Evolutionary conservation across 2,113 vertebrate genomes (phyloP), one percentile per base, ranked within the genome.

Genomic region (Neogobius melanostomus): DNA sequence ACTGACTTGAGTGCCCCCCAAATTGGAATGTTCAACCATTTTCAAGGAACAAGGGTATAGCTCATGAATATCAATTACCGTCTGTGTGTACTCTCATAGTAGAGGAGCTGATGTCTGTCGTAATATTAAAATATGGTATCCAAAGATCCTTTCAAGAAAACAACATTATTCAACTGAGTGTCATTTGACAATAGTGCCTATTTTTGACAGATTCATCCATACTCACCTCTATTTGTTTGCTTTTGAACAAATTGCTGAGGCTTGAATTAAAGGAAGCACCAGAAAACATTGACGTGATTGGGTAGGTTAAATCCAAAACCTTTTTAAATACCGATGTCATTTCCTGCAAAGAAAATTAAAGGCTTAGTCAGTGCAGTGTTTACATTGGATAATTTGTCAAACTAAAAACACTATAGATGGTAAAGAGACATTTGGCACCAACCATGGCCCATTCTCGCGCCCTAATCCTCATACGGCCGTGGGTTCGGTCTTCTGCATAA

Each of bases 401-500:
- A 9, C 5, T 28, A 28, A 21, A 21, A 11, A 10, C 9, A 21
- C 17, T 10, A 10, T 56, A 11, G 17, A 9, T 56, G 12, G 15
- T 5, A 7, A 64, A 64, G 10, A 64, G 16, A 64, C 9, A 21
- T 6, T 60, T 49, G 52, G 51, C 6, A 75, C 94, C 95, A 69
- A 98, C 97, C 95, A 97, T 95, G 8, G 95, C 93, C 97, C 97
- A 99, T 81, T 98, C 95, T 69, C 90, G 91, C 8, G 98, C 96
- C 52, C 95, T 92, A 82, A 96, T 94, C 81, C 92, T 92, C 85
- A 95, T 94, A 72, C 94, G 95, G 66, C 94, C 95, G 87, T 94
- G 92, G 91, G 89, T 95, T 36, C 94, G 93, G 47, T 98, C 96
- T 79, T 98, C 95, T 0, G 97, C 94, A 5, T 96, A 99, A 1